Evolutionary conservation across 1,140 invertebrate species (phyloP).

Genomic region (Meloidogyne hapla): DNA sequence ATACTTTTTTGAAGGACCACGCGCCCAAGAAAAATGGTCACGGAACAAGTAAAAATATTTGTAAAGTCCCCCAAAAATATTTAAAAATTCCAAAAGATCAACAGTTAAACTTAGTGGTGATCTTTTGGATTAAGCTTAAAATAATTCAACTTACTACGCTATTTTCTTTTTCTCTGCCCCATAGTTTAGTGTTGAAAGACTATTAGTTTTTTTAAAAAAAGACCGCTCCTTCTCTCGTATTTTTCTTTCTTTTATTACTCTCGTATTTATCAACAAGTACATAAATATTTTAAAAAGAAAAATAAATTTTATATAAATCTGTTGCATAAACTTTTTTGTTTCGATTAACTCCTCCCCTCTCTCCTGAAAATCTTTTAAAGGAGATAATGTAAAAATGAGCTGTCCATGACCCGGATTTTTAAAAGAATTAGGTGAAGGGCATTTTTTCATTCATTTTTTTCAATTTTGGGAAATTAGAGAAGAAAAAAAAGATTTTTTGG

Average conservation of each 20-base stretch:
- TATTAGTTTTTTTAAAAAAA: not conserved
- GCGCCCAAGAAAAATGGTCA: conserved; percentile 4
- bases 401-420: not conserved
- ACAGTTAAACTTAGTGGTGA: not conserved
- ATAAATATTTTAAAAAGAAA: not conserved
- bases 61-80: not conserved
- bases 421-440: not conserved
- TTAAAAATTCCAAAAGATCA: not conserved
- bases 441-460: not conserved
- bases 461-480: not conserved
- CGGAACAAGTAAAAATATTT: not conserved
- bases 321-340: not conserved
- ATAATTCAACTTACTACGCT: not conserved
- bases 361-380: not conserved
- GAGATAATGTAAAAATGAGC: not conserved
- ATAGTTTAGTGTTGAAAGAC: not conserved
- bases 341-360: not conserved
- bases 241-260: not conserved
- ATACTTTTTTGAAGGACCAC: not conserved
- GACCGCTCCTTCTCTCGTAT: not conserved
- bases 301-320: not conserved
- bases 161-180: conserved; percentile 3
- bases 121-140: not conserved
- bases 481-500: not conserved
- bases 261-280: not conserved